Evolutionary conservation across 2,888 invertebrate genomes (phyloP).

Genomic region (Microctonus aethiopoides): DNA sequence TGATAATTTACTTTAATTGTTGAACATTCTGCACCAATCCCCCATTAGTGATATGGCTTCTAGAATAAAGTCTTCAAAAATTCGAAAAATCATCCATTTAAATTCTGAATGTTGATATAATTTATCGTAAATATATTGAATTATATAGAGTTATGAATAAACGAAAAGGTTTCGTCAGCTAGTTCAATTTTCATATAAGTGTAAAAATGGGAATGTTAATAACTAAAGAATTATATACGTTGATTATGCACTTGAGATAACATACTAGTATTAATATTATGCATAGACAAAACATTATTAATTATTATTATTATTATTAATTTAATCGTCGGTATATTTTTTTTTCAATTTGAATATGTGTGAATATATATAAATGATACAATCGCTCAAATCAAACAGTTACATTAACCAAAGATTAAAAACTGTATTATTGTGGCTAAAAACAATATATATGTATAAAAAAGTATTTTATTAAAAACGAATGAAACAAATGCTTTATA

Average conservation of each 20-base stretch:
- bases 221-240: not conserved
- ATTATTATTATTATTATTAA: too few relatives aligned
- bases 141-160: too few relatives aligned
- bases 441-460: conserved; percentile 5
- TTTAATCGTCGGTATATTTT: not conserved
- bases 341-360: not conserved
- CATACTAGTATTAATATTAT: not conserved
- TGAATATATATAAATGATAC: not conserved
- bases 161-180: too few relatives aligned
- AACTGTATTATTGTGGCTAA: too few relatives aligned
- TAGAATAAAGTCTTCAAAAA: too few relatives aligned
- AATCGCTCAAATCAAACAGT: not conserved
- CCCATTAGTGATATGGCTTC: too few relatives aligned
- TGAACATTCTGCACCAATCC: too few relatives aligned
- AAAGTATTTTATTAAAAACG: conserved; percentile 10
- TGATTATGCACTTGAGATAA: not conserved
- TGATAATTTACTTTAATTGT: too few relatives aligned
- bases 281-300: not conserved
- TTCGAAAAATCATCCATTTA: too few relatives aligned
- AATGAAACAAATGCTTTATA: not conserved
- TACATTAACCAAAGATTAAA: conserved; percentile 14
- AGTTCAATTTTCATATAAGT: too few relatives aligned
- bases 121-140: too few relatives aligned
- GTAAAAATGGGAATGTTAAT: not conserved
- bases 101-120: too few relatives aligned